phyloP scores from a whole-genome alignment of 2,888 invertebrate species.

The Deilephila elpenor region DNA sequence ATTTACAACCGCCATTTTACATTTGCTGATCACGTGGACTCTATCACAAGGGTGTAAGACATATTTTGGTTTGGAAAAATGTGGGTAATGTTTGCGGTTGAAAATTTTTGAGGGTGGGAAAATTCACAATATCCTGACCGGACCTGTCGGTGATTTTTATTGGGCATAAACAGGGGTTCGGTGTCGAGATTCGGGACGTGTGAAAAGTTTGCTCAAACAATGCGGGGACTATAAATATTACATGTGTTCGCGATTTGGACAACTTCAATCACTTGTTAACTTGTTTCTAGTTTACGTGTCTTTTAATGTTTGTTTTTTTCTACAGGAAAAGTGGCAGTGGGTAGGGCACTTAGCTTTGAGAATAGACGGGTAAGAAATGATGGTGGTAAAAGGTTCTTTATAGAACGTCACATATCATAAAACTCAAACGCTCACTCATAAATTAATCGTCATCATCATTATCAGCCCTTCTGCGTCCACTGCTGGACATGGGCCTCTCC shows the following conservation, averaged over 20 bases:
- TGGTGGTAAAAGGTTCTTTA: no score
- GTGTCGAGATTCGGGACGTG: constrained; percentile 64
- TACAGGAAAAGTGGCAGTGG: background rate
- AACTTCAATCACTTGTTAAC: constrained; percentile 12
- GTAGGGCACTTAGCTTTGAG: background rate
- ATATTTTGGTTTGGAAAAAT: constrained; percentile 38
- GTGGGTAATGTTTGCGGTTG: constrained; percentile 46
- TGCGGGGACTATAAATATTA: constrained; percentile 48
- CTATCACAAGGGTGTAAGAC: constrained; percentile 38
- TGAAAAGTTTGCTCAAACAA: constrained; percentile 72
- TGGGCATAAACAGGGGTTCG: constrained; percentile 75
- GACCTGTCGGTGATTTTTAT: constrained; percentile 80
- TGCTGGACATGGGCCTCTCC: no score
- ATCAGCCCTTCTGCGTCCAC: no score
- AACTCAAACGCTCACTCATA: no score
- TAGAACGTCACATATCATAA: no score
- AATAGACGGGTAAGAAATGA: no score
- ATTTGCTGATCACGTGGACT: constrained; percentile 34
- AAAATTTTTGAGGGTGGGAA: constrained; percentile 75
- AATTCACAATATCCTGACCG: constrained; percentile 77
- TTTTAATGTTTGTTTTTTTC: constrained; percentile 1
- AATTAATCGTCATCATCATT: no score
- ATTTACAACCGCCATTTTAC: constrained; percentile 44
- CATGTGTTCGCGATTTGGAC: constrained; percentile 51
- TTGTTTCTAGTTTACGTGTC: background rate